Evolutionary conservation across 1,140 invertebrate species (phyloP).

Genomic region (Sycophila sp.): DNA sequence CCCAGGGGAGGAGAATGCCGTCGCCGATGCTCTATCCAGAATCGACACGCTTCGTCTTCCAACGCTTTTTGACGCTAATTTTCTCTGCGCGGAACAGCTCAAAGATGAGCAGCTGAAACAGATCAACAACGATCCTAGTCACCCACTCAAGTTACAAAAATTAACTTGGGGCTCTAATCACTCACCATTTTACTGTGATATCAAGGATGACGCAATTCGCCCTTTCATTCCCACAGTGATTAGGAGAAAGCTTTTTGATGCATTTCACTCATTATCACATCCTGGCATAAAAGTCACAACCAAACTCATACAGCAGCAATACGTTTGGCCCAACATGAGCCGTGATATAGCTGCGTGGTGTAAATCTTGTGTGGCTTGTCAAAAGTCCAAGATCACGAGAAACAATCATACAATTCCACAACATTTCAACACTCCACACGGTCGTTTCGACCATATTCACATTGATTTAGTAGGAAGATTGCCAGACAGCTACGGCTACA

Average conservation of each 20-base stretch:
- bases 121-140: not conserved
- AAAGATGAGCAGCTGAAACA: slow-evolving; percentile 43
- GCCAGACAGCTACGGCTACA: slow-evolving; percentile 46
- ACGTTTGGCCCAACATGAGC: slow-evolving; percentile 46
- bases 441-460: slow-evolving; percentile 61
- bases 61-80: not conserved
- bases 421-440: slow-evolving; percentile 9
- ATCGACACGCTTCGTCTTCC: not conserved
- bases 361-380: slow-evolving; percentile 43
- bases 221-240: slow-evolving; percentile 46
- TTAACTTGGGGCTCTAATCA: slow-evolving; percentile 5
- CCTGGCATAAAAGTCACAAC: slow-evolving; percentile 41
- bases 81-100: slow-evolving; percentile 20
- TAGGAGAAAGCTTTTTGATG: slow-evolving; percentile 43
- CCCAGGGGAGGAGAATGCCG: not conserved
- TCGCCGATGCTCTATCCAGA: not conserved
- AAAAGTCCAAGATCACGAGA: slow-evolving; percentile 46
- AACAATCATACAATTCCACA: slow-evolving; percentile 26
- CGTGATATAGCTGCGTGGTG: slow-evolving; percentile 44
- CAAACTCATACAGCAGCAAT: slow-evolving; percentile 39
- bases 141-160: not conserved
- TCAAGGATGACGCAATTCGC: slow-evolving; percentile 35
- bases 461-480: slow-evolving; percentile 66
- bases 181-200: slow-evolving; percentile 36
- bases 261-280: slow-evolving; percentile 46